These are phyloP conservation scores for Puntigrus tetrazona DNA, from an alignment of 2,113 vertebrate genomes.

Conservation along the genomic window DNA sequence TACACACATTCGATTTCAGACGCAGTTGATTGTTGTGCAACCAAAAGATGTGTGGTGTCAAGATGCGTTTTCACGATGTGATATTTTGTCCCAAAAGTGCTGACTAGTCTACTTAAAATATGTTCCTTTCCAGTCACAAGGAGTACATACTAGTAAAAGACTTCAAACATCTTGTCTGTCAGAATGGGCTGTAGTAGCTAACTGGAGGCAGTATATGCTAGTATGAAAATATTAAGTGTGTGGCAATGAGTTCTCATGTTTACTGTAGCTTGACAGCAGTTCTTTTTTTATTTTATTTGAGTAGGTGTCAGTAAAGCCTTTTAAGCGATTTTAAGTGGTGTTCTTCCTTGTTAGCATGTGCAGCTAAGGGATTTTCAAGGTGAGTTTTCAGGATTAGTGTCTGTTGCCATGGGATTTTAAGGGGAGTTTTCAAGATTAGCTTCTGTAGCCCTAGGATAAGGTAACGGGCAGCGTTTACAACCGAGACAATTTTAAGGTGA, in stretches of 20 bases:
- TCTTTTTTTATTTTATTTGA: neutral
- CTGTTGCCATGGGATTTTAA: constrained; percentile 12
- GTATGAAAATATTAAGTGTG: neutral
- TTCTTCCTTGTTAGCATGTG: constrained; percentile 17
- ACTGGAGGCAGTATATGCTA: neutral
- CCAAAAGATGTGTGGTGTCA: neutral
- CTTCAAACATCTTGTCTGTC: neutral
- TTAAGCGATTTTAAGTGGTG: neutral
- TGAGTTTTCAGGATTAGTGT: constrained; percentile 20
- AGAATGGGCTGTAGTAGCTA: neutral
- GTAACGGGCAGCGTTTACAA: neutral
- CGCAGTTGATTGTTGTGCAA: neutral
- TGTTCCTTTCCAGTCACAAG: neutral
- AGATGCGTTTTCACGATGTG: neutral
- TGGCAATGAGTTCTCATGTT: neutral
- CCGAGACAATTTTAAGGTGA: constrained; percentile 15
- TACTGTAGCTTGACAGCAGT: neutral
- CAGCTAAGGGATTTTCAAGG: constrained; percentile 21
- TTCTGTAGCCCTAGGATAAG: constrained; percentile 8
- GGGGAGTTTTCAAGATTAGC: constrained; percentile 26
- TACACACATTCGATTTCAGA: neutral
- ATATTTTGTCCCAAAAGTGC: neutral
- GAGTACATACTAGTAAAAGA: neutral
- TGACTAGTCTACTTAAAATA: neutral
- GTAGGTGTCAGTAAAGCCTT: neutral